Evolutionary conservation across 2,113 vertebrate species (phyloP).

Genomic region (Eptatretus burgeri): DNA sequence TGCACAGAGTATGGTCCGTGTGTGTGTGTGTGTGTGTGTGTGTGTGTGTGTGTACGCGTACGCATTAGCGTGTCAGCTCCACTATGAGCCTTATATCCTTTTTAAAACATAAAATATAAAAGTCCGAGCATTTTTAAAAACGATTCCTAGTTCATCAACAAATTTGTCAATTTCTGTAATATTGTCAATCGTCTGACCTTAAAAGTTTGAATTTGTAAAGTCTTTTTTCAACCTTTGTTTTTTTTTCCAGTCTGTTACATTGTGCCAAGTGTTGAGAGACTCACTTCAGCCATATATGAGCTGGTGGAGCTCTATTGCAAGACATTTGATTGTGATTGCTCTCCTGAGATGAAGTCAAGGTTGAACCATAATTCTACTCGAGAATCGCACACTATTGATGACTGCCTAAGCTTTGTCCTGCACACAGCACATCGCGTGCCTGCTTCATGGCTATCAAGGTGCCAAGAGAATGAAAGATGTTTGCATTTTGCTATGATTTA

Average conservation of each 20-base stretch:
- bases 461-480: slow-evolving; percentile 4
- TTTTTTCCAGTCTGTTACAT: slow-evolving; percentile 22
- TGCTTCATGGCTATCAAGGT: slow-evolving; percentile 58
- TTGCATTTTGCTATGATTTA: too few species aligned
- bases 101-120: too few species aligned
- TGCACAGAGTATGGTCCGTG: too few species aligned
- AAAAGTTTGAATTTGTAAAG: too few species aligned
- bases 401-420: slow-evolving; percentile 69
- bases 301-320: slow-evolving; percentile 39
- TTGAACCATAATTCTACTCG: slow-evolving; percentile 17
- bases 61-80: too few species aligned
- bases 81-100: too few species aligned
- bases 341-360: slow-evolving; percentile 15
- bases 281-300: slow-evolving; percentile 44
- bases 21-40: too few species aligned
- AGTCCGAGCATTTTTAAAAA: neutral
- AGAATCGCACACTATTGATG: slow-evolving; percentile 43
- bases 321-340: slow-evolving; percentile 31
- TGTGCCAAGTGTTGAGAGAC: slow-evolving; percentile 26
- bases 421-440: slow-evolving; percentile 65
- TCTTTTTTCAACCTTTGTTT: slow-evolving; percentile 12
- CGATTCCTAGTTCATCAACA: neutral
- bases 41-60: too few species aligned
- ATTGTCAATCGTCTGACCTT: neutral
- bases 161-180: neutral